Evolutionary conservation across 2,113 vertebrate species (phyloP), one percentile per base, ranked within the genome.

Genomic region (Orthonyx spaldingii): DNA sequence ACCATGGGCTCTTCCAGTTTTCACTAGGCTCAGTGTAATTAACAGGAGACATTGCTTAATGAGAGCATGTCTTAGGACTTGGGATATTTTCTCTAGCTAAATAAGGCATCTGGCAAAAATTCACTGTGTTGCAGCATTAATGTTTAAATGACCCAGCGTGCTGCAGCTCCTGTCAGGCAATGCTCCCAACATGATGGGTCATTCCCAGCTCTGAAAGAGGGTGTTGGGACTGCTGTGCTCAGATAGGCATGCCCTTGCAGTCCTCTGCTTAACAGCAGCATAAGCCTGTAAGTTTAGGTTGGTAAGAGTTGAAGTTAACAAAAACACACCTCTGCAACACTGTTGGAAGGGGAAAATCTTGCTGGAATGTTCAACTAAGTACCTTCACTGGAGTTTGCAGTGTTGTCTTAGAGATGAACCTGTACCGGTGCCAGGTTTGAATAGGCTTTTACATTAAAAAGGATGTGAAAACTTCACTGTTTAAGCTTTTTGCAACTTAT

Each of bases 401-500:
- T 60, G 15, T 20, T 84, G 33, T 46, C 27, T 80, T 81, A 42
- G 57, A 75, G 33, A n/a, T 60, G 23, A 52, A 47, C n/a, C 22
- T 63, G 12, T 90, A 26, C 57, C 57, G 56, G 32, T 50, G n/a
- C 42, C 23, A 50, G 28, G 13, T 85, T 94, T 88, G 32, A 71
- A 41, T n/a, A 56, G 55, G 13, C 35, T 66, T 92, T 81, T 87
- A 61, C 27, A n/a, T 77, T 77, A 77, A 78, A 82, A 94, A 85
- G 3, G 3, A 83, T 28, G 11, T 59, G n/a, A 91, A 71, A 30
- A 44, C 52, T 71, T 87, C 37, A 42, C 66, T 61, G 63, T 80
- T 89, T 23, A 57, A 55, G n/a, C 50, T 79, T 95, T 96, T 78
- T 5, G 69, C 80, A 90, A 89, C 28, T 76, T 59, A 66, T 18